These are phyloP conservation scores for Nasonovia ribisnigri DNA, from an alignment of 2,888 invertebrate species.

Conservation along the genomic window DNA sequence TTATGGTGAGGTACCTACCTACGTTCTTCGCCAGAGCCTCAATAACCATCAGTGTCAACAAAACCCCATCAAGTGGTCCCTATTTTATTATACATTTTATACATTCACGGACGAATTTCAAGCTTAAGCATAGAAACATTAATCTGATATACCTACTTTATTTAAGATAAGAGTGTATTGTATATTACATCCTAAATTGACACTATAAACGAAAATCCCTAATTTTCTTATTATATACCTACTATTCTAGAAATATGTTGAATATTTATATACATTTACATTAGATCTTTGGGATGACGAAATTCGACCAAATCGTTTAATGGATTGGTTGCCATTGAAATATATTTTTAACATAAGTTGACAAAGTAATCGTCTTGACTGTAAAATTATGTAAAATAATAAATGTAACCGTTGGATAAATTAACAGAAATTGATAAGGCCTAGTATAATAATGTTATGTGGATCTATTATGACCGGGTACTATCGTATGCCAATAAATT, in stretches of 20 bases:
- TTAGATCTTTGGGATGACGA: background rate
- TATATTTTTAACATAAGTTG: background rate
- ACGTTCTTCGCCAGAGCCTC: background rate
- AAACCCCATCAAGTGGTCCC: background rate
- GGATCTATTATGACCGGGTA: background rate
- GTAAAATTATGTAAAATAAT: background rate
- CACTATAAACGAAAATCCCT: background rate
- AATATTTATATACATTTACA: background rate
- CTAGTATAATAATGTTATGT: background rate
- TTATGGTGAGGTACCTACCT: background rate
- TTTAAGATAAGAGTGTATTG: background rate
- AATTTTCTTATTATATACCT: background rate
- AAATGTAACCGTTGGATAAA: background rate
- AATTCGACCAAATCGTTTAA: background rate
- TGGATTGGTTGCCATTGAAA: background rate
- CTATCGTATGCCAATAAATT: background rate
- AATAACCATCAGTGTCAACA: background rate
- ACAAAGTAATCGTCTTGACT: background rate
- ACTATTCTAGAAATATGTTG: background rate
- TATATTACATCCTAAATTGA: background rate
- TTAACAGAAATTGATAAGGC: background rate
- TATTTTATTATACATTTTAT: background rate
- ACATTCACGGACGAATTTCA: background rate
- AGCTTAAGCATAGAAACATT: background rate
- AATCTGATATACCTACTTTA: background rate